Conservation (phyloP, 1,140 invertebrate genomes). For the Atta texana region DNA sequence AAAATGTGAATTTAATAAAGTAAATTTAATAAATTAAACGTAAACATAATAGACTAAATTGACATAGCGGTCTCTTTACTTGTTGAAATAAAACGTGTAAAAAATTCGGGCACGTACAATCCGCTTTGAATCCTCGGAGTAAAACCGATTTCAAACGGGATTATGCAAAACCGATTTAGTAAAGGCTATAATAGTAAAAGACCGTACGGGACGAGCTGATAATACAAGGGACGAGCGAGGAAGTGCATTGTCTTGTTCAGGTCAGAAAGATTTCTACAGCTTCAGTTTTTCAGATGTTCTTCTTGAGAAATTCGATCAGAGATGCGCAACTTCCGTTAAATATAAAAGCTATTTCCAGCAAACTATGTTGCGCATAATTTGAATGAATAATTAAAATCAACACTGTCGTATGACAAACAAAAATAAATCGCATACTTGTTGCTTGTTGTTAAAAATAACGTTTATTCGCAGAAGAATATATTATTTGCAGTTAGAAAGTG, state of each 20-base stretch:
- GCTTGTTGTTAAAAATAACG: slow-evolving; percentile 32
- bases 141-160: slow-evolving; percentile 66
- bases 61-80: slow-evolving; percentile 8
- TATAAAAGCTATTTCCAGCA: slow-evolving; percentile 38
- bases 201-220: slow-evolving; percentile 68
- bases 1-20: slow-evolving; percentile 5
- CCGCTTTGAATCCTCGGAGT: slow-evolving; percentile 48
- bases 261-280: slow-evolving; percentile 61
- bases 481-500: not conserved
- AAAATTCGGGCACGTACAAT: slow-evolving; percentile 71
- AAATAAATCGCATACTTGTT: slow-evolving; percentile 18
- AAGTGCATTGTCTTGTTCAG: slow-evolving; percentile 76
- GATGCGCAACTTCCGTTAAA: slow-evolving; percentile 2
- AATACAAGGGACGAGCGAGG: slow-evolving; percentile 65
- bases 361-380: slow-evolving; percentile 44
- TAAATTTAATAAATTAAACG: slow-evolving; percentile 46
- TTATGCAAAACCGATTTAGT: slow-evolving; percentile 76
- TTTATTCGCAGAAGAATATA: slow-evolving; percentile 18
- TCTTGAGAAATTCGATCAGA: slow-evolving; percentile 50
- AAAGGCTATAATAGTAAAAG: slow-evolving; percentile 71
- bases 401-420: slow-evolving; percentile 15
- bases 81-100: slow-evolving; percentile 25
- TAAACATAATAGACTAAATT: slow-evolving; percentile 17
- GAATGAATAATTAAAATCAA: slow-evolving; percentile 49
- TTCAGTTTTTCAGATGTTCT: slow-evolving; percentile 65